Conservation (phyloP, 1,140 invertebrate species). For the Riptortus pedestris region DNA sequence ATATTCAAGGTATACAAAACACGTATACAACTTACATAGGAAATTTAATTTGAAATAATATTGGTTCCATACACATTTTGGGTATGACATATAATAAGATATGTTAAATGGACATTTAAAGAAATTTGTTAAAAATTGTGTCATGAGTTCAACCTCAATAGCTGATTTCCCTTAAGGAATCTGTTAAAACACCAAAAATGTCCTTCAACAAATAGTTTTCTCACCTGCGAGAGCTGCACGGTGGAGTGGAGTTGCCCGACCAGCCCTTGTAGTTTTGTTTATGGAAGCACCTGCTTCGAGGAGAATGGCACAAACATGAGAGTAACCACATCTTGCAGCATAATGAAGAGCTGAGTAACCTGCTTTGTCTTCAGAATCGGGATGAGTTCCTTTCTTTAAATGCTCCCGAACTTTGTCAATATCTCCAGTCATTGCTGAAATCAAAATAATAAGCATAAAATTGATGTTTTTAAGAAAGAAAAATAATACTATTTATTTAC, state of each 20-base stretch:
- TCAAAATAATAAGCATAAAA: slow-evolving; percentile 14
- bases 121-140: too few species aligned
- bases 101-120: too few species aligned
- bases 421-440: slow-evolving; percentile 55
- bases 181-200: too few species aligned
- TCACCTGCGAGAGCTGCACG: slow-evolving; percentile 65
- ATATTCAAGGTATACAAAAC: too few species aligned
- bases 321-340: slow-evolving; percentile 66
- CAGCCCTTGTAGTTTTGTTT: slow-evolving; percentile 59
- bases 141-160: too few species aligned
- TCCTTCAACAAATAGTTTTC: too few species aligned
- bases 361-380: slow-evolving; percentile 45
- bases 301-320: slow-evolving; percentile 55
- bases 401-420: slow-evolving; percentile 46
- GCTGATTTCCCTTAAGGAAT: too few species aligned
- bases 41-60: too few species aligned
- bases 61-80: too few species aligned
- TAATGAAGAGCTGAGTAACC: slow-evolving; percentile 78
- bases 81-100: too few species aligned
- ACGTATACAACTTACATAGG: too few species aligned
- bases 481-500: neutral
- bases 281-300: slow-evolving; percentile 56
- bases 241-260: slow-evolving; percentile 66
- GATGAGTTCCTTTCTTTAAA: slow-evolving; percentile 42
- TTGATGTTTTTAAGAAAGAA: neutral